Evolutionary conservation across 2,888 invertebrate genomes (phyloP).

Genomic region (Odontocolon sp.): DNA sequence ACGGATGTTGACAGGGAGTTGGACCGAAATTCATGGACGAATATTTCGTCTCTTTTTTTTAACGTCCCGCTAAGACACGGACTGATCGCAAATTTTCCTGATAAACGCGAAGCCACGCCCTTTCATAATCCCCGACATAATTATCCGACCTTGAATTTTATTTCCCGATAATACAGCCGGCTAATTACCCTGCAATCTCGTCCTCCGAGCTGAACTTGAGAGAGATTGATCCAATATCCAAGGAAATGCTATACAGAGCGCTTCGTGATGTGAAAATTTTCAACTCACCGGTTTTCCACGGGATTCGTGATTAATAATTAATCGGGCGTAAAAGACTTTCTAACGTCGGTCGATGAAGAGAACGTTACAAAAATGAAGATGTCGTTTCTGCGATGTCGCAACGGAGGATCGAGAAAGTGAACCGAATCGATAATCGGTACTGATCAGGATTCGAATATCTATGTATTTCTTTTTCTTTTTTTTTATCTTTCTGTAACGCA

Average conservation of each 20-base stretch:
- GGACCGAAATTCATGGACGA: slow-evolving; percentile 25
- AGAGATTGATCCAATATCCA: not conserved
- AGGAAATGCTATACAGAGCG: not conserved
- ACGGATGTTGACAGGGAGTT: slow-evolving; percentile 28
- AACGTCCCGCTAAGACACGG: not conserved
- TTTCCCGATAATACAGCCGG: not conserved
- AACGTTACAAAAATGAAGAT: slow-evolving; percentile 17
- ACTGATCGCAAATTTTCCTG: not conserved
- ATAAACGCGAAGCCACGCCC: not conserved
- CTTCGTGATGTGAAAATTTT: slow-evolving; percentile 13
- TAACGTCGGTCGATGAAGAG: slow-evolving; percentile 63
- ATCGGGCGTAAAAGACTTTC: slow-evolving; percentile 73
- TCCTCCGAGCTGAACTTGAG: not conserved
- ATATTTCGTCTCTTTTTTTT: not conserved
- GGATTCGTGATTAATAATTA: slow-evolving; percentile 64
- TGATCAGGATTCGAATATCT: slow-evolving; percentile 5
- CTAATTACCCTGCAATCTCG: slow-evolving; percentile 3
- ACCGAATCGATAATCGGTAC: slow-evolving; percentile 55
- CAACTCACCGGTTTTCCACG: not conserved
- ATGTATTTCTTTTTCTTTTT: slow-evolving; percentile 1
- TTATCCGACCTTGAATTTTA: slow-evolving; percentile 24
- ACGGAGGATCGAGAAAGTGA: slow-evolving; percentile 60
- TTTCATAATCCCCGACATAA: slow-evolving; percentile 18
- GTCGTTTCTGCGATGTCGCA: slow-evolving; percentile 22
- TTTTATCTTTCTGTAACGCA: not conserved